phyloP scores from a whole-genome alignment of 2,797 vertebrate species.

The Sebastes wilsoni region DNA sequence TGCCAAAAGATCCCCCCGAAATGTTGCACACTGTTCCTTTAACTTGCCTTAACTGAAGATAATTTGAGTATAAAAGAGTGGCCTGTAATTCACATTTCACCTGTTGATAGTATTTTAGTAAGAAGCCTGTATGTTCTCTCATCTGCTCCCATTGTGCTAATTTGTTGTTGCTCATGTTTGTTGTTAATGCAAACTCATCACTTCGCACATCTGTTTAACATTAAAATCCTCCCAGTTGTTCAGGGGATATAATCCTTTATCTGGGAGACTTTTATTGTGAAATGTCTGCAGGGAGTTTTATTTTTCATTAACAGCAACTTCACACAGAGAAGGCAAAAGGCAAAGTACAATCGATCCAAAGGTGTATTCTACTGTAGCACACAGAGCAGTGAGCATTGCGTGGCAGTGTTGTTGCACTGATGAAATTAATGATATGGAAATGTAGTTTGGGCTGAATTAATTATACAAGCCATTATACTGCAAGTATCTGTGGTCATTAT shows the following conservation, averaged over 20 bases:
- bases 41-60: not conserved
- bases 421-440: not conserved
- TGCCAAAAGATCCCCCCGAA: not conserved
- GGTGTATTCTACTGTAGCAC: not conserved
- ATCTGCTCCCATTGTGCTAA: not conserved
- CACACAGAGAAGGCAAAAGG: not conserved
- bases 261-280: not conserved
- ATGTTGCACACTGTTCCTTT: not conserved
- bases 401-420: not conserved
- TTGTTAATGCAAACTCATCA: conserved; percentile 1
- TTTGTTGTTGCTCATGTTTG: not conserved
- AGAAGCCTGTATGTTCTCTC: not conserved
- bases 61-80: not conserved
- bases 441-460: not conserved
- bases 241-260: not conserved
- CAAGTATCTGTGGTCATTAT: not conserved
- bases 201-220: not conserved
- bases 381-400: not conserved
- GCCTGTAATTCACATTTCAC: not conserved
- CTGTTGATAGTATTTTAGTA: not conserved
- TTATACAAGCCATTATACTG: not conserved
- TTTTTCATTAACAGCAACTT: conserved; percentile 1
- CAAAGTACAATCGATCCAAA: not conserved
- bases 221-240: not conserved
- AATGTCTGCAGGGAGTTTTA: conserved; percentile 1